Evolutionary conservation across 2,888 invertebrate genomes (phyloP).

Genomic region (Chrysomela aeneicollis): DNA sequence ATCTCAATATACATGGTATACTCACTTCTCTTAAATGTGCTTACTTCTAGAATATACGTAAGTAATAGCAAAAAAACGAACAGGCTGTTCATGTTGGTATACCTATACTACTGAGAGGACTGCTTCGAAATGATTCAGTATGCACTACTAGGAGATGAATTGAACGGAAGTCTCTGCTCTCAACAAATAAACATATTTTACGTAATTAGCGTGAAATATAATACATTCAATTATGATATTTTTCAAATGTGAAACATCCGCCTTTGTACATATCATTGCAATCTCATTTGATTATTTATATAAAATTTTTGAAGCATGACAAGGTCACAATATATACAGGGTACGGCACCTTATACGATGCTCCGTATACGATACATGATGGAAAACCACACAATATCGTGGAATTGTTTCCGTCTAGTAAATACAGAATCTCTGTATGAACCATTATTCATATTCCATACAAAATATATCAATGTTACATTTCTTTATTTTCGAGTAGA

Average conservation of each 20-base stretch:
- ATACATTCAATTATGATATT: conserved; percentile 21
- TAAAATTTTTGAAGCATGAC: background rate
- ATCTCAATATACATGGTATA: too few species aligned
- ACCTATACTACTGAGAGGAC: conserved; percentile 7
- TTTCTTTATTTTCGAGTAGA: too few species aligned
- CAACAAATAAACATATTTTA: conserved; percentile 23
- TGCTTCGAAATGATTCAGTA: conserved; percentile 14
- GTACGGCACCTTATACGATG: too few species aligned
- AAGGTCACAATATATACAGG: too few species aligned
- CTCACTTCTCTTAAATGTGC: too few species aligned
- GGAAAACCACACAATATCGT: too few species aligned
- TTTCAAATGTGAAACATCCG: conserved; percentile 12
- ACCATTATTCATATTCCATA: too few species aligned
- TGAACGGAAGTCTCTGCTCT: conserved; percentile 26
- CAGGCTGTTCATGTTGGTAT: conserved; percentile 15
- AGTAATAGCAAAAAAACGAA: background rate
- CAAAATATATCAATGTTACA: too few species aligned
- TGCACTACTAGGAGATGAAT: conserved; percentile 13
- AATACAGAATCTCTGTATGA: too few species aligned
- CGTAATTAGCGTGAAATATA: conserved; percentile 23
- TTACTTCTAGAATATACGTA: background rate
- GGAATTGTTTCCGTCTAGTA: too few species aligned
- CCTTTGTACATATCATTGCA: conserved; percentile 15
- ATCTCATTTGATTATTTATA: background rate
- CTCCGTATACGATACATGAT: too few species aligned